Evolutionary conservation across 2,797 vertebrate species (phyloP), one percentile per base, ranked within the genome.

Genomic region (Trachurus trachurus): DNA sequence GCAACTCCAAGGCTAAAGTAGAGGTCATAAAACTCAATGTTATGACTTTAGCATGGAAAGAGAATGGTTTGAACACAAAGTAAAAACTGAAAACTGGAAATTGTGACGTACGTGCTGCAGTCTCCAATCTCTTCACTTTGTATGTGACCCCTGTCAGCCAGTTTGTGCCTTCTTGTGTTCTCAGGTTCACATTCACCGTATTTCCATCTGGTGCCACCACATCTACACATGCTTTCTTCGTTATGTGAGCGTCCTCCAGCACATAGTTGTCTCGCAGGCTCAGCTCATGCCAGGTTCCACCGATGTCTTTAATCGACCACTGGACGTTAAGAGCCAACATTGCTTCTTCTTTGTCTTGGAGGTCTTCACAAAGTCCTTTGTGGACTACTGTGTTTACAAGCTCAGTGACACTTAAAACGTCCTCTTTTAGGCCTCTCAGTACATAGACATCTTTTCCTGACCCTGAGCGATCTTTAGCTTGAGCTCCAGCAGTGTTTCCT

Each of bases 341-440:
- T 0, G 86, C 85, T 76, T 91, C 87, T 0, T 89, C 19, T 39
- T 83, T 83, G 7, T 84, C 49, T 37, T 70, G 58, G 5, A 76
- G 0, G 65, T 87, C 84, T 65, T 75, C 9, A 16, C 0, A 15
- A 7, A 92, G 76, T 1, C 64, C 73, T 15, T 76, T 37, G 11
- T 80, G 69, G 45, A 87, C 15, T 0, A 77, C 83, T 69, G 11
- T 65, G 59, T 50, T 73, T 4, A 92, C 11, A 2, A 91, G 62
- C 11, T 87, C 86, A 8, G 1, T 54, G 52, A 90, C 66, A 1
- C 82, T 80, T 74, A 91, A 40, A 52, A 94, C 86, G 0, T 93
- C 90, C 53, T 93, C 92, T 42, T 82, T 90, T 1, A 94, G 72
- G 57, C 92, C 93, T 50, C 34, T 83, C 42, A 93, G 82, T 1